Conservation (phyloP, 2,797 vertebrate species). For the Acipenser oxyrinchus region DNA sequence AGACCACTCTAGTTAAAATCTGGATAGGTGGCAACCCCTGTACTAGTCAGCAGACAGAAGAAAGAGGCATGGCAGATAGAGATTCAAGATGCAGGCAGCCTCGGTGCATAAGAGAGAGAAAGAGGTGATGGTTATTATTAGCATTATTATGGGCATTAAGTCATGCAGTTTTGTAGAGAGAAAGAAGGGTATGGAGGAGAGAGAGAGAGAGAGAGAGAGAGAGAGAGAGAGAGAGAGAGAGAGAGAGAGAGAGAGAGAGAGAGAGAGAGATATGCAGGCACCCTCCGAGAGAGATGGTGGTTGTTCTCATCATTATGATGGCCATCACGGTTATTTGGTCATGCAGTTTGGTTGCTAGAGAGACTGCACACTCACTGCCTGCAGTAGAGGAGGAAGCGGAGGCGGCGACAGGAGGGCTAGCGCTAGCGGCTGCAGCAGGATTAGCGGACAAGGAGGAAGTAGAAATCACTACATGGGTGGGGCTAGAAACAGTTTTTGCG, state of each 20-base stretch:
- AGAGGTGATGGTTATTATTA: slow-evolving; percentile 41
- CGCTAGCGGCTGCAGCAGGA: slow-evolving; percentile 69
- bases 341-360: slow-evolving; percentile 17
- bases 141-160: slow-evolving; percentile 40
- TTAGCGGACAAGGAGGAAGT: slow-evolving; percentile 74
- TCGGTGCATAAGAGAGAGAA: slow-evolving; percentile 25
- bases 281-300: slow-evolving; percentile 21
- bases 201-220: no score
- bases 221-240: no score
- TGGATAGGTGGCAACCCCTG: not conserved
- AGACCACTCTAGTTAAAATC: not conserved
- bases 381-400: slow-evolving; percentile 61
- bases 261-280: no score
- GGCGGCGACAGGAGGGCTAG: slow-evolving; percentile 43
- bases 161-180: slow-evolving; percentile 47
- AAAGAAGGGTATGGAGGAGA: no score
- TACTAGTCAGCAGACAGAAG: not conserved
- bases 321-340: slow-evolving; percentile 65
- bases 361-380: slow-evolving; percentile 87
- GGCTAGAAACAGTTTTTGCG: slow-evolving; percentile 95
- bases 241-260: no score
- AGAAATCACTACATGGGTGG: slow-evolving; percentile 89
- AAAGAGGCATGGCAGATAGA: not conserved
- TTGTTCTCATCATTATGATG: slow-evolving; percentile 28
- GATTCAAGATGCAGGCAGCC: slow-evolving; percentile 15